These are phyloP conservation scores for Syngnathoides biaculeatus DNA, from an alignment of 2,113 vertebrate species.

Conservation along the genomic window DNA sequence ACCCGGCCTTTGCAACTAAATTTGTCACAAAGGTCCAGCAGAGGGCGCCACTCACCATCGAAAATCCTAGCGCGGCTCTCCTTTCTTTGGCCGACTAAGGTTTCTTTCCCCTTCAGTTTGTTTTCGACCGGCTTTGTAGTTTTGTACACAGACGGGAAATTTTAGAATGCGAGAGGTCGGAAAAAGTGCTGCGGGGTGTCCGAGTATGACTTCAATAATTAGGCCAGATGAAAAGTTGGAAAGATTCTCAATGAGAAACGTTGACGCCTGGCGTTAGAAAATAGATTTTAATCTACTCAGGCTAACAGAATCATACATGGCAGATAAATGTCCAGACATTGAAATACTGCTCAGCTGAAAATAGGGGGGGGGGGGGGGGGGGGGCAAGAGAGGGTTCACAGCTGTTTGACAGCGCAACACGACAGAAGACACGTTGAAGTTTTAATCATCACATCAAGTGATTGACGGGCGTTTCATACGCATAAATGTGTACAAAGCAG, in stretches of 20 bases:
- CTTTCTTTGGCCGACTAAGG: too few species aligned
- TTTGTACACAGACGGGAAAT: too few species aligned
- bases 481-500: conserved; percentile 78
- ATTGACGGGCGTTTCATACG: conserved; percentile 74
- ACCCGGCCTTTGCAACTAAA: neutral
- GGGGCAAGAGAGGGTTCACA: conserved; percentile 25
- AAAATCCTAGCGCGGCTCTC: neutral
- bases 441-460: conserved; percentile 87
- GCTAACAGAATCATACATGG: conserved; percentile 59
- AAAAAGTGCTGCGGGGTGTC: too few species aligned
- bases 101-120: too few species aligned
- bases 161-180: too few species aligned
- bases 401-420: conserved; percentile 54
- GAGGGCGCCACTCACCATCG: conserved; percentile 24
- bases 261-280: conserved; percentile 54
- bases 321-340: conserved; percentile 49
- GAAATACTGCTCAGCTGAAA: conserved; percentile 58
- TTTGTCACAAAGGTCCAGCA: conserved; percentile 23
- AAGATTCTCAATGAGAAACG: neutral
- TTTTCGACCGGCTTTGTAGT: too few species aligned
- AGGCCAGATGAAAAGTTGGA: too few species aligned
- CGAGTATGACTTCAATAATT: too few species aligned
- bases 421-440: conserved; percentile 41
- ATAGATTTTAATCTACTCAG: conserved; percentile 67
- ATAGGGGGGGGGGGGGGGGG: neutral